Conservation (phyloP, 1,140 invertebrate species). For the Pachypeltis micranthus region DNA sequence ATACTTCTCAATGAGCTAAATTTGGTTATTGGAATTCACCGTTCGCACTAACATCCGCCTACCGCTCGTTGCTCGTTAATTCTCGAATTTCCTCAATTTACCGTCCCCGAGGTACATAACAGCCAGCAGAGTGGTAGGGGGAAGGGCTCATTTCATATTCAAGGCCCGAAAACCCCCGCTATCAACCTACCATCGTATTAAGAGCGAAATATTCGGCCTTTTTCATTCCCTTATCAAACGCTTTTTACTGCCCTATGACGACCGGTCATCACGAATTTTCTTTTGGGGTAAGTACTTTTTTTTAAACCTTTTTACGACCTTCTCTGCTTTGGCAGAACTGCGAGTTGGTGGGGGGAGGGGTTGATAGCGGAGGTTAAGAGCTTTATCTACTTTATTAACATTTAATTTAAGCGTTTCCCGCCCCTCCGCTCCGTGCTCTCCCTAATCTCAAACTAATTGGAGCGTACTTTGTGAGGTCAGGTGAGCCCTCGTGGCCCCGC, state of each 20-base stretch:
- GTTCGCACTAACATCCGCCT: too few relatives aligned
- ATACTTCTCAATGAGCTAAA: too few relatives aligned
- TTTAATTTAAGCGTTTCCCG: constrained; percentile 4
- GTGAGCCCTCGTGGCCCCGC: too few relatives aligned
- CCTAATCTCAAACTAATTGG: not conserved
- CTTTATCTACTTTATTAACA: constrained; percentile 6
- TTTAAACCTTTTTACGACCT: not conserved
- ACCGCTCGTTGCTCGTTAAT: too few relatives aligned
- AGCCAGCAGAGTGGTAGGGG: too few relatives aligned
- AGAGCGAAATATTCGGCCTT: constrained; percentile 4
- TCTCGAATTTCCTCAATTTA: too few relatives aligned
- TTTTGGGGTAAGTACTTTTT: constrained; percentile 1
- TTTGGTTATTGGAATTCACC: too few relatives aligned
- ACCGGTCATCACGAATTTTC: not conserved
- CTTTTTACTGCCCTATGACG: not conserved
- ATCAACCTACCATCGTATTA: not conserved
- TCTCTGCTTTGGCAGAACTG: not conserved
- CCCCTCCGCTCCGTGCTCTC: not conserved
- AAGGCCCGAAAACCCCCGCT: not conserved
- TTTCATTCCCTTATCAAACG: constrained; percentile 3
- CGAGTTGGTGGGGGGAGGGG: not conserved
- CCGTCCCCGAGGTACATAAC: too few relatives aligned
- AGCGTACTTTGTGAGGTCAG: too few relatives aligned
- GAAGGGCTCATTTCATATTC: constrained; percentile 9
- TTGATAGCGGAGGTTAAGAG: not conserved